phyloP scores from a whole-genome alignment of 2,797 vertebrate species.

The Schizopygopsis pylzovi region DNA sequence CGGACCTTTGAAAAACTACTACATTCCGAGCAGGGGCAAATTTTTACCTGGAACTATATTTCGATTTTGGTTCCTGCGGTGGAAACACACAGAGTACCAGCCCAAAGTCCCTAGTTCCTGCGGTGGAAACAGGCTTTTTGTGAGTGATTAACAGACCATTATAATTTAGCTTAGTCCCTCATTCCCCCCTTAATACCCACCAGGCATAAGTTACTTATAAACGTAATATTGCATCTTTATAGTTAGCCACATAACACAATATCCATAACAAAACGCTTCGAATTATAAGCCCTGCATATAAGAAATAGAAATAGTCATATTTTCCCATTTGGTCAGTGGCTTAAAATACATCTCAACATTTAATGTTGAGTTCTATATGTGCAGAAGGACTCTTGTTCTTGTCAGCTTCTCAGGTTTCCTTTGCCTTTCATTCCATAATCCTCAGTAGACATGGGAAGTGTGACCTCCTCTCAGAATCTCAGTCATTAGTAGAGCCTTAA shows the following conservation, averaged over 20 bases:
- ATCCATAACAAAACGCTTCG: neutral
- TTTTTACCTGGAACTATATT: too few species aligned
- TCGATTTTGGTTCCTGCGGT: too few species aligned
- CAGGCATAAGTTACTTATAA: too few species aligned
- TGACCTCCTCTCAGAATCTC: constrained; percentile 18
- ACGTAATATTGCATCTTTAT: too few species aligned
- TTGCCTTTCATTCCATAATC: constrained; percentile 38
- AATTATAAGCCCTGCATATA: neutral
- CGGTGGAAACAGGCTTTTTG: too few species aligned
- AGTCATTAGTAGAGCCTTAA: constrained; percentile 22
- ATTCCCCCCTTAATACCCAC: too few species aligned
- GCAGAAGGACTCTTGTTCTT: constrained; percentile 31
- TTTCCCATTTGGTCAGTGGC: neutral
- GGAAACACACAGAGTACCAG: too few species aligned
- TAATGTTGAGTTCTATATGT: constrained; percentile 15
- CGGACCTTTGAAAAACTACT: too few species aligned
- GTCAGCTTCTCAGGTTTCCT: constrained; percentile 39
- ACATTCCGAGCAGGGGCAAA: too few species aligned
- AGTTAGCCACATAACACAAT: neutral
- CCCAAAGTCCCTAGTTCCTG: too few species aligned
- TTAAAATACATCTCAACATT: constrained; percentile 4
- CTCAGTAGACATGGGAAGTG: constrained; percentile 31
- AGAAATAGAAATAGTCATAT: neutral
- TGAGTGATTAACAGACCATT: too few species aligned
- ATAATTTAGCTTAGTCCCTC: too few species aligned